phyloP scores from a whole-genome alignment of 30 jellyfish, hydroid and myxozoan genomes.

The Mastigias papua region DNA sequence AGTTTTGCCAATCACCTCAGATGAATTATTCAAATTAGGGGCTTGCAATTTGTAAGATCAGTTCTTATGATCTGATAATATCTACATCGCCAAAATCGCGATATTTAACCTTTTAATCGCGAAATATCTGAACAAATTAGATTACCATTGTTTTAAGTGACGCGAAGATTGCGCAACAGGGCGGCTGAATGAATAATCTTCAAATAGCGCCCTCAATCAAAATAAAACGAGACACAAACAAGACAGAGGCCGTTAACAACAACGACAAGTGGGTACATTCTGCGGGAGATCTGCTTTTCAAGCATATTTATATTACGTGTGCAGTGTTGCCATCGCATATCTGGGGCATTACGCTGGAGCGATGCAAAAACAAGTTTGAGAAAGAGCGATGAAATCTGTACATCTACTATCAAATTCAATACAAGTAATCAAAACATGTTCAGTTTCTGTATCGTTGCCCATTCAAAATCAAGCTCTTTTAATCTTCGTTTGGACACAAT shows the following conservation, averaged over 20 bases:
- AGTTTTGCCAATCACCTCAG: too few relatives aligned
- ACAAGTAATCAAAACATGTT: conserved; percentile 43
- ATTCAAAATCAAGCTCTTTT: conserved; percentile 54
- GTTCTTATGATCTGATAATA: too few relatives aligned
- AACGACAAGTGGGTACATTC: conserved; percentile 23
- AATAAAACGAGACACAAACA: conserved; percentile 12
- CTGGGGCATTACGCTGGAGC: not conserved
- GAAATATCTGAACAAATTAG: not conserved
- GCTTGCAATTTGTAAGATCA: too few relatives aligned
- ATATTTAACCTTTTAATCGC: not conserved
- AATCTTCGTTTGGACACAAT: conserved; percentile 55
- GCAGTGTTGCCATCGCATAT: conserved; percentile 36
- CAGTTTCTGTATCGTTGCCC: conserved; percentile 43
- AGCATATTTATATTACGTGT: not conserved
- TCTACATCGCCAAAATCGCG: too few relatives aligned
- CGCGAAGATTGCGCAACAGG: not conserved
- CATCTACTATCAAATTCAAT: not conserved
- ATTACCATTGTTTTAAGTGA: not conserved
- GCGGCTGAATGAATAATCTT: conserved; percentile 18
- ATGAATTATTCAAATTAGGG: too few relatives aligned
- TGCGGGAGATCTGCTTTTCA: not conserved
- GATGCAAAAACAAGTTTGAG: conserved; percentile 23
- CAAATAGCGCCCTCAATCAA: conserved; percentile 2
- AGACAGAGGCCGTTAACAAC: conserved; percentile 41
- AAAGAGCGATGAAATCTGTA: not conserved